Evolutionary conservation across 2,113 vertebrate genomes (phyloP).

Genomic region (Odobenus rosmarus): DNA sequence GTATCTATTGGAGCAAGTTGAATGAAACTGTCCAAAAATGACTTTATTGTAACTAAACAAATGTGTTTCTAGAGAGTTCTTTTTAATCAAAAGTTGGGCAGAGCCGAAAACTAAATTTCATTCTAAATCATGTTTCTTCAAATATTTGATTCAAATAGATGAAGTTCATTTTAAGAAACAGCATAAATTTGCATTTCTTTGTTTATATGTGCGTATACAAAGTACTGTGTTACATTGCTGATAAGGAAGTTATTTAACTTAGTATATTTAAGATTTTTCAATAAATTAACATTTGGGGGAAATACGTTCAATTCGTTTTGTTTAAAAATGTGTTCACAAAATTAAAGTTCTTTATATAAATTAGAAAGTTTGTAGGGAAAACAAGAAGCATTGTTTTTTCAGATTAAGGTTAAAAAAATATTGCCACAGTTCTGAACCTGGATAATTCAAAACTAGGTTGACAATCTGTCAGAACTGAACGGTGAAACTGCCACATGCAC

Average conservation of each 20-base stretch:
- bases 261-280: not conserved
- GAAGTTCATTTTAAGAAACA: not conserved
- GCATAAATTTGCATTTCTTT: not conserved
- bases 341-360: conserved; percentile 8
- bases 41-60: conserved; percentile 31
- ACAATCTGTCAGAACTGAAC: not conserved
- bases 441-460: conserved; percentile 23
- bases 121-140: conserved; percentile 6
- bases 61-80: not conserved
- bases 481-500: not conserved
- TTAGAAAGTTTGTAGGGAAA: not conserved
- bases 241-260: not conserved
- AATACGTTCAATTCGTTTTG: not conserved
- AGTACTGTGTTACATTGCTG: not conserved
- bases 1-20: not conserved
- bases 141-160: conserved; percentile 22
- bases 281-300: not conserved
- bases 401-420: not conserved
- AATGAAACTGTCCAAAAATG: conserved; percentile 53
- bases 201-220: not conserved
- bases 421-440: not conserved
- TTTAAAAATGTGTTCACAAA: not conserved
- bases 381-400: not conserved
- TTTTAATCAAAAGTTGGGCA: not conserved
- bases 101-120: not conserved